Evolutionary conservation across 2,888 invertebrate genomes (phyloP).

Genomic region (Ptychoptera contaminata): DNA sequence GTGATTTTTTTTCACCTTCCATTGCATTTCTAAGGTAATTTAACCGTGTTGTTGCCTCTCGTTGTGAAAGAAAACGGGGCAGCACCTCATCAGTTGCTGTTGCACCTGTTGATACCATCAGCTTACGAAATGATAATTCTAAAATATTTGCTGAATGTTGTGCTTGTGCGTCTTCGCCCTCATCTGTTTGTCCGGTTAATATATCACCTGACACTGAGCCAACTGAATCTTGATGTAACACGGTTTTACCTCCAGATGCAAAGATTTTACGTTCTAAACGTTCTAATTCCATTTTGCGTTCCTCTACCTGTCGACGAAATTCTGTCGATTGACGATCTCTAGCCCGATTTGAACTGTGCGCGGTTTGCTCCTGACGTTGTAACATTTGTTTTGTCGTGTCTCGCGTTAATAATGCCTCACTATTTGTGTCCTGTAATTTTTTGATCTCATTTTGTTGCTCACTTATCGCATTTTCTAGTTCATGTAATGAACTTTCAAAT

Average conservation of each 20-base stretch:
- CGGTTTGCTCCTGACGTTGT: conserved; percentile 51
- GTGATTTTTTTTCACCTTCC: conserved; percentile 53
- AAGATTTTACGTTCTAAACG: conserved; percentile 62
- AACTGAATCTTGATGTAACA: conserved; percentile 43
- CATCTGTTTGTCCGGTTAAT: conserved; percentile 24
- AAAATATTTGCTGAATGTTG: conserved; percentile 29
- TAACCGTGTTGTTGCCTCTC: conserved; percentile 53
- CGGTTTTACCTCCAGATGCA: conserved; percentile 35
- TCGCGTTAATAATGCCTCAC: conserved; percentile 57
- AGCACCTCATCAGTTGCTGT: conserved; percentile 60
- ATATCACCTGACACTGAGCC: conserved; percentile 34
- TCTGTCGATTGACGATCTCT: conserved; percentile 46
- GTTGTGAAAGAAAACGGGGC: conserved; percentile 54
- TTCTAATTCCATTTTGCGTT: conserved; percentile 55
- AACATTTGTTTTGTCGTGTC: conserved; percentile 52
- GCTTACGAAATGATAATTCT: conserved; percentile 52
- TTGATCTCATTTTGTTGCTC: conserved; percentile 60
- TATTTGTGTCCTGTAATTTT: conserved; percentile 54
- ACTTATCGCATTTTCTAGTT: conserved; percentile 47
- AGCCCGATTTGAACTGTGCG: conserved; percentile 47
- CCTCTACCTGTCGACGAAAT: conserved; percentile 53
- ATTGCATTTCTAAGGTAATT: conserved; percentile 52
- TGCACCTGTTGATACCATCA: conserved; percentile 65
- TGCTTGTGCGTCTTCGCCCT: conserved; percentile 24
- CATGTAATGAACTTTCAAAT: conserved; percentile 55